Evolutionary conservation across 2,888 invertebrate genomes (phyloP), one percentile per base, ranked within the genome.

Genomic region (Ernsta delagoae): DNA sequence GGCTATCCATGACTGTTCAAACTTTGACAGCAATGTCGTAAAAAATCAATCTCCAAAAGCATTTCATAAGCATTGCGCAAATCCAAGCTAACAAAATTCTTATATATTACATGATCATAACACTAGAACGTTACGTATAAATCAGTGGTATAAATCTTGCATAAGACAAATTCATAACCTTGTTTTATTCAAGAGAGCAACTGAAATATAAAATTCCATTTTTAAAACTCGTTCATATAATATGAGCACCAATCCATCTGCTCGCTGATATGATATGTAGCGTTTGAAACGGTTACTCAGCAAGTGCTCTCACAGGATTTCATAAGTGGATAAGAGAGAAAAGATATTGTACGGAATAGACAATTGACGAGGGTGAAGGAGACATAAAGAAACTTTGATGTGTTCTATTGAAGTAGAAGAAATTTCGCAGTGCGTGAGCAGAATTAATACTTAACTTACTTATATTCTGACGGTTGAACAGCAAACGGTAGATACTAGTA

Each of bases 301-400:
- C 61, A 56, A 68, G 61, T 70, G 67, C 69, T 72, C 69, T 65
- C 71, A 64, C 72, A 75, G 72, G 75, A 77, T 78, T 77, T 76
- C 75, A 75, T 76, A 79, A 77, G 74, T 73, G 75, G 78, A 77
- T 74, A 72, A 74, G 70, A 74, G 73, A 67, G 54, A 56, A 79
- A 82, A 82, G 78, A 82, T 82, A 79, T 78, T 77, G 80, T 75
- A 77, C 71, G 78, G 80, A 85, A 86, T 83, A 85, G 83, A 75
- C 74, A 73, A 74, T 84, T 88, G 88, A 88, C 81, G 83, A 88
- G 87, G 86, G 87, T 88, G 77, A 71, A 80, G 74, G 75, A 79
- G 77, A 83, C 82, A 79, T 80, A 82, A 79, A 82, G 83, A 84
- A 85, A 86, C 83, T 87, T 86, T 84, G 86, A 87, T 86, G 82